Percentiles rank a stretch among this genome's conserved stretches.
These are phyloP conservation scores for Petrosia ficiformis DNA, from an alignment of 37 sponge, comb jelly and placozoan genomes.

Conservation along the genomic window DNA sequence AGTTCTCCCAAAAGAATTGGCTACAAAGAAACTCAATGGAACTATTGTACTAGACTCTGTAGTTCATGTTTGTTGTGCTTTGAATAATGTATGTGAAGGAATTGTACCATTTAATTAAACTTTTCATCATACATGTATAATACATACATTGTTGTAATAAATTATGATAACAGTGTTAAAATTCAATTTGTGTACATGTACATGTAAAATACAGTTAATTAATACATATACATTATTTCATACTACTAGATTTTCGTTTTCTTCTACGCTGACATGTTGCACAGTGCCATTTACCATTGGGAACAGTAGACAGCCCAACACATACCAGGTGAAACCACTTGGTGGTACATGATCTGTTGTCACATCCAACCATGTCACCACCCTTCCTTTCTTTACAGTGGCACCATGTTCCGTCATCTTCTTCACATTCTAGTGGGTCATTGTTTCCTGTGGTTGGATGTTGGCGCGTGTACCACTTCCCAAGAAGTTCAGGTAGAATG, in stretches of 20 bases:
- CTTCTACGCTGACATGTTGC: constrained; percentile 27
- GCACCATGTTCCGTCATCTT: constrained; percentile 45
- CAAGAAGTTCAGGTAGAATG: constrained; percentile 41
- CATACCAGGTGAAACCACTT: constrained; percentile 43
- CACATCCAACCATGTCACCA: constrained; percentile 49
- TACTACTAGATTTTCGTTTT: too few relatives aligned
- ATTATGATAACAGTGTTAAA: too few relatives aligned
- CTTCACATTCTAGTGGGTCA: background rate
- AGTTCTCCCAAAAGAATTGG: constrained; percentile 25
- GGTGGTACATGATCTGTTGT: constrained; percentile 22
- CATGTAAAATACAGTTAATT: too few relatives aligned
- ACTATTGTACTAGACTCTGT: constrained; percentile 28
- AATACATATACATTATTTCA: too few relatives aligned
- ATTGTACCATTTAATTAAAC: constrained; percentile 26
- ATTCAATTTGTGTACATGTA: too few relatives aligned
- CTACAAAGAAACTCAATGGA: constrained; percentile 1
- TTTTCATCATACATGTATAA: background rate
- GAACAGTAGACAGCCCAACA: constrained; percentile 6
- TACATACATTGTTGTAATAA: background rate
- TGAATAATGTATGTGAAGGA: constrained; percentile 43
- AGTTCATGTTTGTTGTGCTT: constrained; percentile 48
- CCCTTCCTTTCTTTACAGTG: constrained; percentile 22
- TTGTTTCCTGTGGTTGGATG: background rate
- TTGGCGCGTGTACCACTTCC: constrained; percentile 36
- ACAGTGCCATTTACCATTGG: constrained; percentile 40